Evolutionary conservation across 2,888 invertebrate species (phyloP).

Genomic region (Eupsilia transversa): DNA sequence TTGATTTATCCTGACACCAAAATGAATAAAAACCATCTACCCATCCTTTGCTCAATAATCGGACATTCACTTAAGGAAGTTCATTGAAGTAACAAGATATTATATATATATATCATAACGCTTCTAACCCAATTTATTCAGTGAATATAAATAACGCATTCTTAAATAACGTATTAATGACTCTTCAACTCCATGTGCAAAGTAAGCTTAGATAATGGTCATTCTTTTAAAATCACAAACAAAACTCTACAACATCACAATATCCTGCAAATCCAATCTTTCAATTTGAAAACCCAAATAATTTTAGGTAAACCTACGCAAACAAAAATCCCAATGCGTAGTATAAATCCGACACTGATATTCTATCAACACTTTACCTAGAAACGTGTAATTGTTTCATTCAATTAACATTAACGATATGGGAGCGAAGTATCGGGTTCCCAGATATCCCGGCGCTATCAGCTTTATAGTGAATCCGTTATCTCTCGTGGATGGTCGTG

Average conservation of each 20-base stretch:
- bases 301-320: conserved; percentile 26
- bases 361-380: conserved; percentile 30
- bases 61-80: not conserved
- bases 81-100: not conserved
- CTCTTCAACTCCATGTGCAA: not conserved
- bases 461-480: conserved; percentile 44
- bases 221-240: conserved; percentile 8
- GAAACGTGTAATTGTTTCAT: conserved; percentile 16
- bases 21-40: not conserved
- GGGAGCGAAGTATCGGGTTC: conserved; percentile 38
- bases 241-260: not conserved
- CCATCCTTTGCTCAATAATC: no score
- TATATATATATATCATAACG: no score
- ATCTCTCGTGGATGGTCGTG: conserved; percentile 57
- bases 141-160: not conserved
- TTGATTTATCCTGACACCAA: not conserved
- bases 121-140: no score
- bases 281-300: conserved; percentile 14
- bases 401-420: not conserved
- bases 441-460: conserved; percentile 50
- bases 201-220: not conserved
- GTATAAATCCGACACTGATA: conserved; percentile 8
- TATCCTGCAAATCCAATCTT: conserved; percentile 1
- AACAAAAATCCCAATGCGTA: conserved; percentile 25
- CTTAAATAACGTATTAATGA: no score